Evolutionary conservation across 1,140 invertebrate genomes (phyloP).

Genomic region (Neodiprion pinetum): DNA sequence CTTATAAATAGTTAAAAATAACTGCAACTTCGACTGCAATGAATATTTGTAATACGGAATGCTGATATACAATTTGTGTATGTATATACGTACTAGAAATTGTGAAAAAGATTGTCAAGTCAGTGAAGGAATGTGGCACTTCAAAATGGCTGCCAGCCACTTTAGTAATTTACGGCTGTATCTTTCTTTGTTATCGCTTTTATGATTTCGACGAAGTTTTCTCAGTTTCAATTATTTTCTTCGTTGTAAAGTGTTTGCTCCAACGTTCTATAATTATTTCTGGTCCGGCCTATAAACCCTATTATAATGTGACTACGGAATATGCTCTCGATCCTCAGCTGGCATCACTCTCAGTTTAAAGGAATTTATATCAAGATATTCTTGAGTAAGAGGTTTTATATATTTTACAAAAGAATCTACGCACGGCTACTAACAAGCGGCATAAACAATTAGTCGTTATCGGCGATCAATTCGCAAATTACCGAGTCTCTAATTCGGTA

Average conservation of each 20-base stretch:
- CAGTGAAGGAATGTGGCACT: slow-evolving; percentile 63
- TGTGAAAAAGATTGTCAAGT: slow-evolving; percentile 59
- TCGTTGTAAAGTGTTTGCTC: slow-evolving; percentile 33
- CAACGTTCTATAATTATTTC: slow-evolving; percentile 29
- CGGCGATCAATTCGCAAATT: background rate
- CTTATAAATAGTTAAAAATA: slow-evolving; percentile 1
- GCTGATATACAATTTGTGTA: slow-evolving; percentile 19
- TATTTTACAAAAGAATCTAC: background rate
- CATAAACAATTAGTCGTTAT: background rate
- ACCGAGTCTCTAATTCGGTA: slow-evolving; percentile 13
- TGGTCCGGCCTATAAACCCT: slow-evolving; percentile 25
- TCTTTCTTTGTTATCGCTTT: slow-evolving; percentile 60
- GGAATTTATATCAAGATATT: slow-evolving; percentile 35
- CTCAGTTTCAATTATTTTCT: slow-evolving; percentile 31
- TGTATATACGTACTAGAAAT: slow-evolving; percentile 43
- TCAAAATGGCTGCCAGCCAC: slow-evolving; percentile 65
- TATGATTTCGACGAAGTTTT: slow-evolving; percentile 44
- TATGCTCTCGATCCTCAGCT: slow-evolving; percentile 45
- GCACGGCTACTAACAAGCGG: background rate
- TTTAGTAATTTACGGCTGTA: slow-evolving; percentile 63
- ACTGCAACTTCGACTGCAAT: background rate
- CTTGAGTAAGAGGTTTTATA: slow-evolving; percentile 9
- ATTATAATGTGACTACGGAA: slow-evolving; percentile 41
- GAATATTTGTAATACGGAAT: slow-evolving; percentile 3
- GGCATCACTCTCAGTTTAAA: slow-evolving; percentile 36